Evolutionary conservation across 2,888 invertebrate species (phyloP), one percentile per base, ranked within the genome.

Genomic region (Minunthozetes semirufus): DNA sequence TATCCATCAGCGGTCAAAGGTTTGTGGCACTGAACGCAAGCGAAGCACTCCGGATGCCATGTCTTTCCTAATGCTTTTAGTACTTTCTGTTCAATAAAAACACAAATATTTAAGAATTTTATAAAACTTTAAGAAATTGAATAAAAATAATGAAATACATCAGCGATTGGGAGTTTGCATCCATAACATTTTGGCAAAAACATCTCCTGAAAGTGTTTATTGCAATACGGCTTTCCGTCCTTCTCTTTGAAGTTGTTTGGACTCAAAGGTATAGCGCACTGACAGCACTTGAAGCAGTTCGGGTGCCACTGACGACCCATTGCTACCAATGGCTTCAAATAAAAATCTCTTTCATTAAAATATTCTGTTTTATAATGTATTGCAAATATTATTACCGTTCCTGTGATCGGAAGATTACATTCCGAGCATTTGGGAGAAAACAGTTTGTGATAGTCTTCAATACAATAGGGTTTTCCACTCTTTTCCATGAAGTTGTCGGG

Each of bases 41-140:
- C 93, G 85, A 99, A 99, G 99, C 97, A 97, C 83, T 98, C 97
- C 81, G 96, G 94, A 83, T 98, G 98, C 95, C 96, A 98, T 79
- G 95, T 96, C 84, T 93, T 93, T 83, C 96, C 95, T 83, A 98
- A 85, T 13, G 97, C 98, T 2, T 96, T 96, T 77, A 98, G 94
- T 80, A 95, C 92, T 93, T 97, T 96, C 96, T 96, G 87, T 76
- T 87, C 86, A 80, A 80, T 81, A 50, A 72, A 72, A 75, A 72
- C 4, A 38, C 8, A 15, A 29, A 33, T 1, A 38, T 33, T 33
- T 15, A 59, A 5, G 5, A 19, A 19, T 59, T 5, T 9, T 33
- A 6, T 9, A 33, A 33, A 33, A 33, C 4, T 33, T 33, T 9
- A 33, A 33, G n/a, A n/a, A n/a, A n/a, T n/a, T n/a, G n/a, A n/a